Evolutionary conservation across 2,888 invertebrate genomes (phyloP).

Genomic region (Plebejus melissa): DNA sequence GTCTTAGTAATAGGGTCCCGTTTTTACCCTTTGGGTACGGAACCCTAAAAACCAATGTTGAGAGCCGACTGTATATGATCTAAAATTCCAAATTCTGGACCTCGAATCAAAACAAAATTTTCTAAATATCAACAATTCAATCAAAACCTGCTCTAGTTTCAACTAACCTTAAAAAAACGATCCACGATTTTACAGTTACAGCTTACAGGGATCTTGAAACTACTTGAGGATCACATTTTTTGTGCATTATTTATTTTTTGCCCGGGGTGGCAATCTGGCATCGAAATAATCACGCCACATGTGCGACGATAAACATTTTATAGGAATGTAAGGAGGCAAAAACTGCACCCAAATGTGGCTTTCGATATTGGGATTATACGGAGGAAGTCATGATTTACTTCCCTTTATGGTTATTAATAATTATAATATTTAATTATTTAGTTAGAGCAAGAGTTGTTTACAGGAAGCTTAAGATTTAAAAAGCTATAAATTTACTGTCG

Average conservation of each 20-base stretch:
- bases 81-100: too few species aligned
- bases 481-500: background rate
- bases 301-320: conserved; percentile 78
- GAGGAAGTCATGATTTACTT: conserved; percentile 54
- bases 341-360: conserved; percentile 72
- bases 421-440: conserved; percentile 37
- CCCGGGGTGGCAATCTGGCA: conserved; percentile 77
- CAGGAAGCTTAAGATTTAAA: background rate
- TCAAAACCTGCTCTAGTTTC: background rate
- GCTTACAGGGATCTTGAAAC: background rate
- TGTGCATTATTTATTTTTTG: conserved; percentile 76
- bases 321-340: conserved; percentile 74
- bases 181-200: conserved; percentile 11
- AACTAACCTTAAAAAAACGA: background rate
- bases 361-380: conserved; percentile 60
- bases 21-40: too few species aligned
- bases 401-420: conserved; percentile 45
- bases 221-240: conserved; percentile 48
- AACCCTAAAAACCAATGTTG: too few species aligned
- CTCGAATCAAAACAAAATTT: background rate
- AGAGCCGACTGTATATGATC: too few species aligned
- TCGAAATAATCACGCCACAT: conserved; percentile 76
- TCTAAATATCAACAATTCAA: background rate
- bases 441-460: background rate
- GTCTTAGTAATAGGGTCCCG: too few species aligned